phyloP scores from a whole-genome alignment of 2,888 invertebrate genomes.

The Dryadula phaetusa region DNA sequence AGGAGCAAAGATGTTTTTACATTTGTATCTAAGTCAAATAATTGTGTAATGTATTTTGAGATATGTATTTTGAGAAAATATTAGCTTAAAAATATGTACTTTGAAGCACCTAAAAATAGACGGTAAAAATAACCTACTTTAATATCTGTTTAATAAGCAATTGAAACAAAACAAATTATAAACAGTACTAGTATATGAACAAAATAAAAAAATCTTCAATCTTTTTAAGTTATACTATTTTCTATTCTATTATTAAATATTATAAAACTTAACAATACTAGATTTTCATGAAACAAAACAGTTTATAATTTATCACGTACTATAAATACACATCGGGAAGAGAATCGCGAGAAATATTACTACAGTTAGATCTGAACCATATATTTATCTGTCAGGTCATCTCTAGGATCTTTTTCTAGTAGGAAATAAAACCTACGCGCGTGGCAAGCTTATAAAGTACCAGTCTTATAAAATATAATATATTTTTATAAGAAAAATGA shows the following conservation, averaged over 20 bases:
- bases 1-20: no score
- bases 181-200: no score
- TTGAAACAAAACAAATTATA: no score
- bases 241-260: neutral
- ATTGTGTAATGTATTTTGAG: no score
- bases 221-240: no score
- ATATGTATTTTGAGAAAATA: no score
- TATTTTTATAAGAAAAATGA: neutral
- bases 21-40: no score
- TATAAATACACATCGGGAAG: constrained; percentile 17
- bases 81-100: no score
- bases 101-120: no score
- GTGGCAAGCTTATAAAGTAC: constrained; percentile 15
- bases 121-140: no score
- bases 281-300: constrained; percentile 16
- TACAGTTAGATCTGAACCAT: constrained; percentile 30
- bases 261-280: neutral
- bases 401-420: constrained; percentile 25
- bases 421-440: constrained; percentile 9
- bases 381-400: constrained; percentile 32
- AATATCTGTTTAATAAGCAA: no score
- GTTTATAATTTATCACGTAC: constrained; percentile 29
- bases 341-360: constrained; percentile 26
- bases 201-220: no score
- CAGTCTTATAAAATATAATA: neutral